Evolutionary conservation across 2,113 vertebrate genomes (phyloP).

Genomic region (Eulemur rufifrons): DNA sequence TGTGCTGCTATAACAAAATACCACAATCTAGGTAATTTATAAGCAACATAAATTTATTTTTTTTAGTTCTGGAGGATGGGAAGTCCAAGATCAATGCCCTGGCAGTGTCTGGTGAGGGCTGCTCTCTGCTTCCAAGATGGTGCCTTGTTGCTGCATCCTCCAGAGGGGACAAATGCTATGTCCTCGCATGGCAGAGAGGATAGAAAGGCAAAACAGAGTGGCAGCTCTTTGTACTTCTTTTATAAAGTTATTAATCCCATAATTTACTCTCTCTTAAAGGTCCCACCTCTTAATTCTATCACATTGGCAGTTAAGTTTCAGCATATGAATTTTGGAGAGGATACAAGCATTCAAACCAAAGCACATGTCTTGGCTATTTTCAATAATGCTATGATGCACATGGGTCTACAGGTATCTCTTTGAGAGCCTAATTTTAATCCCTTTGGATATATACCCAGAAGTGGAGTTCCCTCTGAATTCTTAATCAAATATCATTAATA

Average conservation of each 20-base stretch:
- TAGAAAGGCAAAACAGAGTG: background rate
- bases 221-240: background rate
- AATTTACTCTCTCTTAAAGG: background rate
- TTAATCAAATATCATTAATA: background rate
- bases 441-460: background rate
- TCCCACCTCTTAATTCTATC: background rate
- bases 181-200: background rate
- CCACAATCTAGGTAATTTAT: background rate
- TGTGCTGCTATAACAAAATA: background rate
- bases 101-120: background rate
- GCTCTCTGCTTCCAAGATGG: background rate
- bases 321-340: background rate
- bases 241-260: background rate
- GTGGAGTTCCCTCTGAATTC: background rate
- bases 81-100: background rate
- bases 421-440: background rate
- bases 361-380: background rate
- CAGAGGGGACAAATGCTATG: background rate
- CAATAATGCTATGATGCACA: background rate
- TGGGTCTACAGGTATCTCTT: background rate
- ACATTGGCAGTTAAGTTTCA: background rate
- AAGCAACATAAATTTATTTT: background rate
- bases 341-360: background rate
- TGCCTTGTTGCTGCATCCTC: background rate
- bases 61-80: background rate